Percentiles rank a stretch among this genome's conserved stretches.
Conservation (phyloP, 23 tunicate species). For the Phallusia fumigata region DNA sequence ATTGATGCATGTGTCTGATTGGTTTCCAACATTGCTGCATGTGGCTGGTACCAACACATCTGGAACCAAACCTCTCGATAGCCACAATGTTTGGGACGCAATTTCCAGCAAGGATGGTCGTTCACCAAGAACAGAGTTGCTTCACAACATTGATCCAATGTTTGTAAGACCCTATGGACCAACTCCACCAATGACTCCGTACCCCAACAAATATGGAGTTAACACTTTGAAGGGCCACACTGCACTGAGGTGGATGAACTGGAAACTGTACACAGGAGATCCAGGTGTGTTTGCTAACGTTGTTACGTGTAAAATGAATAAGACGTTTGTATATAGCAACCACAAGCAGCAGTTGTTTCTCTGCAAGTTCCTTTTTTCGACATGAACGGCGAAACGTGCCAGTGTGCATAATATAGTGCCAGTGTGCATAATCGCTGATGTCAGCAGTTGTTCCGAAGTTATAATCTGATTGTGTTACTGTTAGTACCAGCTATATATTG, state of each 20-base stretch:
- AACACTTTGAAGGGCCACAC: slow-evolving; percentile 71
- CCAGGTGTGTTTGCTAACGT: slow-evolving; percentile 38
- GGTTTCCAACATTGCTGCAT: slow-evolving; percentile 96
- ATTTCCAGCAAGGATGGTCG: slow-evolving; percentile 19
- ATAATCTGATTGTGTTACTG: too few relatives aligned
- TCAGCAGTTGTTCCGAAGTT: too few relatives aligned
- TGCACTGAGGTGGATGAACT: slow-evolving; percentile 73
- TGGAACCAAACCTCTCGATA: slow-evolving; percentile 90
- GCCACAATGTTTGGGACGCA: slow-evolving; percentile 84
- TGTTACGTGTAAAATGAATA: neutral
- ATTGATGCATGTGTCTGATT: slow-evolving; percentile 91
- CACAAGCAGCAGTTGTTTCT: neutral
- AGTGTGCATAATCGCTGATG: too few relatives aligned
- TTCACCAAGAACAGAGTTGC: slow-evolving; percentile 75
- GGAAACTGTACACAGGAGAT: slow-evolving; percentile 95
- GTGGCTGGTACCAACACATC: slow-evolving; percentile 67
- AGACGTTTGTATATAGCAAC: neutral
- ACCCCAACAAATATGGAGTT: slow-evolving; percentile 72
- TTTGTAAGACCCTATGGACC: slow-evolving; percentile 49
- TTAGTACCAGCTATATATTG: too few relatives aligned
- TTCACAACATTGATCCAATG: slow-evolving; percentile 91
- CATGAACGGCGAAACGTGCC: neutral
- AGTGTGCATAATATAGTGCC: too few relatives aligned
- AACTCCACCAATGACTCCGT: slow-evolving; percentile 65
- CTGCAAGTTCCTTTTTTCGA: neutral